These are phyloP conservation scores for Chaenogobius annularis DNA, from an alignment of 2,113 vertebrate species.

Conservation along the genomic window DNA sequence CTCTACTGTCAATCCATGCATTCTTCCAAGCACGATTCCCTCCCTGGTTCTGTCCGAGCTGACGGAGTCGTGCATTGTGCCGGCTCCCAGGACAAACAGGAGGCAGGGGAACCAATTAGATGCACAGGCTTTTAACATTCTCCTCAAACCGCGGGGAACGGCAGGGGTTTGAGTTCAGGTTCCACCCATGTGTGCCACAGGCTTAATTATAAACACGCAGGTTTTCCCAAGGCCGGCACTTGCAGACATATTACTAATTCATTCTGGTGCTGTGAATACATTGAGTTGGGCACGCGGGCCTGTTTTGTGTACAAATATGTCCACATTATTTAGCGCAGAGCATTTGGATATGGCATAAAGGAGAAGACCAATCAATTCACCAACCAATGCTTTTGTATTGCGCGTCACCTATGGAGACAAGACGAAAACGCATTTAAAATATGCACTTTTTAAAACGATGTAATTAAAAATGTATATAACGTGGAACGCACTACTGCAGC, in stretches of 20 bases:
- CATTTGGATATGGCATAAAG: conserved; percentile 5
- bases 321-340: conserved; percentile 6
- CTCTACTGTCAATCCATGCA: conserved; percentile 39
- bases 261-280: conserved; percentile 45
- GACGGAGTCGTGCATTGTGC: conserved; percentile 49
- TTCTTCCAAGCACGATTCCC: conserved; percentile 36
- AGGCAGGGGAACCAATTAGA: conserved; percentile 74
- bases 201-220: conserved; percentile 59
- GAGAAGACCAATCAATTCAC: background rate
- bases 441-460: too few species aligned
- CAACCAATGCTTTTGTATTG: background rate
- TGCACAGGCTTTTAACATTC: conserved; percentile 56
- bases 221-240: conserved; percentile 56
- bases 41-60: conserved; percentile 18
- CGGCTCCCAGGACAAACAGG: conserved; percentile 63
- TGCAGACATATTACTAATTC: conserved; percentile 62
- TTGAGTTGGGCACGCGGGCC: conserved; percentile 22
- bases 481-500: background rate
- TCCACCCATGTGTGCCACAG: conserved; percentile 36
- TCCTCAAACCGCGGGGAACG: conserved; percentile 42
- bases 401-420: background rate
- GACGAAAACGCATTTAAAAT: background rate
- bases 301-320: conserved; percentile 11
- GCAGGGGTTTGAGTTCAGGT: conserved; percentile 25
- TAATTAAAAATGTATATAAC: background rate